Conservation (phyloP, 1,140 invertebrate species). For the Brachionus sp. region DNA sequence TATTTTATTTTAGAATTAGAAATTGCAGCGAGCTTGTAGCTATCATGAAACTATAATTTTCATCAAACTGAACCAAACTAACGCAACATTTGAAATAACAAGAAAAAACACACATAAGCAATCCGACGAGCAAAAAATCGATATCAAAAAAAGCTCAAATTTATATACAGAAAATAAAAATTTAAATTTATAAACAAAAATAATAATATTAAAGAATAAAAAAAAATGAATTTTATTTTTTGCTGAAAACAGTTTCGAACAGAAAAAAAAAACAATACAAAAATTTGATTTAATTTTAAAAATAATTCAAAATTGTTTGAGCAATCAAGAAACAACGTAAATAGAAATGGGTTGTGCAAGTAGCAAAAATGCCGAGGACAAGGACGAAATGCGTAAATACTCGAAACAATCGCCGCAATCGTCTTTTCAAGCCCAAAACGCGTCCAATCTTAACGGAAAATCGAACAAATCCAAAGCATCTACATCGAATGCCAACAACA, state of each 20-base stretch:
- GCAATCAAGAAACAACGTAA: neutral
- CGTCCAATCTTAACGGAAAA: conserved; percentile 9
- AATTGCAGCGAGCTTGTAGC: neutral
- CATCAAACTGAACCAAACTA: conserved; percentile 12
- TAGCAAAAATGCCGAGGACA: conserved; percentile 40
- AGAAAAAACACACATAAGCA: neutral
- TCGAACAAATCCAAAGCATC: neutral
- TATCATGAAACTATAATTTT: conserved; percentile 6
- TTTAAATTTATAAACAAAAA: neutral
- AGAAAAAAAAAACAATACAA: neutral
- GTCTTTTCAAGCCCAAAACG: conserved; percentile 15
- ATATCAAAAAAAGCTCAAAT: neutral
- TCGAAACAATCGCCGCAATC: conserved; percentile 37
- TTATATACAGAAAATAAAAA: neutral
- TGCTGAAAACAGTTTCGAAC: neutral
- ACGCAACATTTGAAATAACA: conserved; percentile 8
- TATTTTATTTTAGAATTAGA: neutral
- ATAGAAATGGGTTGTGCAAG: conserved; percentile 43
- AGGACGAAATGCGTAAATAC: conserved; percentile 32
- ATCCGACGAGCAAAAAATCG: neutral
- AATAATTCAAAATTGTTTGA: neutral
- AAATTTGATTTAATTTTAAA: neutral
- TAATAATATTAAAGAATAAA: neutral
- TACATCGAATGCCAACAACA: conserved; percentile 10
- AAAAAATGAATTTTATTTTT: conserved; percentile 36